These are phyloP conservation scores for Sebastolobus alascanus DNA, from an alignment of 2,797 vertebrate genomes.

Conservation along the genomic window DNA sequence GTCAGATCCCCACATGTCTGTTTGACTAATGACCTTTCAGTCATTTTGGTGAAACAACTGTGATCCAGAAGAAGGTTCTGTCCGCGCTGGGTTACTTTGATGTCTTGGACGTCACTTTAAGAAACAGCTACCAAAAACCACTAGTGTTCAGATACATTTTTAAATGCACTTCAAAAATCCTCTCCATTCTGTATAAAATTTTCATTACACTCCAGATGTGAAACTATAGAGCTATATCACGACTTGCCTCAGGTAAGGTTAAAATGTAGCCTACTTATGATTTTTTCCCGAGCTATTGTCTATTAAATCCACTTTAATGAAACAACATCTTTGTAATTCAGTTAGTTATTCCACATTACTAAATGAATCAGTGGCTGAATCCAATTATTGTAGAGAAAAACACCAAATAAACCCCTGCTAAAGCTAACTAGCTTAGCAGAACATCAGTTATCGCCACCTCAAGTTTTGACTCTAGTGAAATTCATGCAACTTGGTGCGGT, in stretches of 20 bases:
- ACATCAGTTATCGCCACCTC: background rate
- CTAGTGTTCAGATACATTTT: background rate
- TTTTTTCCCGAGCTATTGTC: background rate
- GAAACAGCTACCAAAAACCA: background rate
- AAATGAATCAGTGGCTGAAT: background rate
- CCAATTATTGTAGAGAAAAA: background rate
- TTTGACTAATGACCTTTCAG: conserved; percentile 8
- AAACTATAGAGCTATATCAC: background rate
- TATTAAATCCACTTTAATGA: background rate
- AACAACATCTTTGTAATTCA: background rate
- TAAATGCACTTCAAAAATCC: background rate
- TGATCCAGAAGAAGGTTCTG: background rate
- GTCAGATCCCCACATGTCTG: conserved; percentile 1
- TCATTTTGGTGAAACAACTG: background rate
- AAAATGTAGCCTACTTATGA: background rate
- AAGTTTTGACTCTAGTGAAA: background rate
- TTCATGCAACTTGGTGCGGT: background rate
- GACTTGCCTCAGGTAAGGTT: background rate
- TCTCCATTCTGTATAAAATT: background rate
- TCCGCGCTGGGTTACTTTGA: background rate
- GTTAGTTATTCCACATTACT: background rate
- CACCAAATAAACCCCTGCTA: background rate
- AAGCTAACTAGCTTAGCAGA: background rate
- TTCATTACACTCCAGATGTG: background rate
- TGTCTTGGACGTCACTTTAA: background rate